Base-by-base conservation (phyloP, 2,797 vertebrate species). In the Furcifer pardalis region DNA sequence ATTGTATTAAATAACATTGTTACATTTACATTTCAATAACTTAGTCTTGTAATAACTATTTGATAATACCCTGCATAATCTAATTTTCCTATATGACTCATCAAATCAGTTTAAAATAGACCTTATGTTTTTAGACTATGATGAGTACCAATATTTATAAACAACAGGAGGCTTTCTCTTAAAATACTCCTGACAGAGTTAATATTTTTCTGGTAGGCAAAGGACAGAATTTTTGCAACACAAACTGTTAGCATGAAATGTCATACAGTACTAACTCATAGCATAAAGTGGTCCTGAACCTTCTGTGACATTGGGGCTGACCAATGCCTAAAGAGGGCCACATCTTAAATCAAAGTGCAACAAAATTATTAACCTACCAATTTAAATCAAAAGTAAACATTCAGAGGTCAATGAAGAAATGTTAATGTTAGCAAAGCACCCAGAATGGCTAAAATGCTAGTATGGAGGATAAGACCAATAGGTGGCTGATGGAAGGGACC, bases 61-160 rank as follows among this genome's bases (percentile, higher is more conserved):
- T 86, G 65, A 75, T 46, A 80, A 80, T 87, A 81, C 83, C 87
- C 66, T 46, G n/a, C 15, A 76, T 66, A 74, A 68, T 74, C 71
- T 68, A 85, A 85, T 66, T 15, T 74, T 80, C 66, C n/a, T 74
- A 60, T 35, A 52, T 69, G 32, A 87, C 82, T 89, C 83, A 84
- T 30, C 25, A 25, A 84, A 86, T 84, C 81, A 87, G 40, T 42
- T 86, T 76, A 82, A 77, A 82, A 32, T 56, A 59, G 66, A 68
- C 44, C 10, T 76, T 78, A 49, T 76, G 74, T 75, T 79, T 79
- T 85, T 79, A 81, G 60, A 88, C 85, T 1, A 81, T 8, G 37
- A 17, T 27, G 23, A 73, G 40, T 65, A 52, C 73, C n/a, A 4
- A 71, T 35, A 79, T 19, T 81, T 2, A 0, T 46, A 56, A 75